Evolutionary conservation across 2,888 invertebrate genomes (phyloP).

Genomic region (Anthrax anthrax): DNA sequence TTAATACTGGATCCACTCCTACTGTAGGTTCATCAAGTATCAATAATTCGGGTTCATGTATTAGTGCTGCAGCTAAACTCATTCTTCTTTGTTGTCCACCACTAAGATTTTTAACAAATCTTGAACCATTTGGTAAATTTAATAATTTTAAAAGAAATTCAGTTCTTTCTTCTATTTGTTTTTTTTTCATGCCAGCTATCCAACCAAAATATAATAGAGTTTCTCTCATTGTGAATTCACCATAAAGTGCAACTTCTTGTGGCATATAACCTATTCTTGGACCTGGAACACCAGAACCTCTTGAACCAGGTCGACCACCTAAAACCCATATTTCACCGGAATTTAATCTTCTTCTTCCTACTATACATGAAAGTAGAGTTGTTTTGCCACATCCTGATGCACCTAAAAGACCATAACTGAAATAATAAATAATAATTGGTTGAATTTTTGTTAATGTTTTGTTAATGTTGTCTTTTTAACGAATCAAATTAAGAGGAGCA

Average conservation of each 20-base stretch:
- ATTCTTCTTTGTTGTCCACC: constrained; percentile 84
- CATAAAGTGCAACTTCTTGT: constrained; percentile 63
- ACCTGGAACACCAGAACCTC: constrained; percentile 75
- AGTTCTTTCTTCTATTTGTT: constrained; percentile 50
- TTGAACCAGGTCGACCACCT: constrained; percentile 67
- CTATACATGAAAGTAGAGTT: constrained; percentile 71
- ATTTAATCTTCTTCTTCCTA: constrained; percentile 65
- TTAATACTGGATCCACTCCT: constrained; percentile 77
- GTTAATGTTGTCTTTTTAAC: too few relatives aligned
- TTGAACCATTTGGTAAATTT: constrained; percentile 39
- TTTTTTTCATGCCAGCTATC: constrained; percentile 59
- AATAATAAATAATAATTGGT: too few relatives aligned
- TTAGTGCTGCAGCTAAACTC: constrained; percentile 73
- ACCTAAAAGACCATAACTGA: constrained; percentile 74
- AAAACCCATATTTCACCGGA: constrained; percentile 74
- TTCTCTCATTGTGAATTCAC: constrained; percentile 65
- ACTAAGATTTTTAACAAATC: constrained; percentile 64
- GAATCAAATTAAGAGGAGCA: too few relatives aligned
- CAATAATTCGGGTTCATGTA: constrained; percentile 78
- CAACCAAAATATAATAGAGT: constrained; percentile 75
- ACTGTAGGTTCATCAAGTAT: constrained; percentile 91
- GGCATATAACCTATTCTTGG: constrained; percentile 86
- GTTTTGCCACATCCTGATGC: constrained; percentile 88
- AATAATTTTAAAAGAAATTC: constrained; percentile 56
- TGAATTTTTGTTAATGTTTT: too few relatives aligned